Conservation (phyloP, 2,797 vertebrate genomes). For the Poeciliopsis gracilis region DNA sequence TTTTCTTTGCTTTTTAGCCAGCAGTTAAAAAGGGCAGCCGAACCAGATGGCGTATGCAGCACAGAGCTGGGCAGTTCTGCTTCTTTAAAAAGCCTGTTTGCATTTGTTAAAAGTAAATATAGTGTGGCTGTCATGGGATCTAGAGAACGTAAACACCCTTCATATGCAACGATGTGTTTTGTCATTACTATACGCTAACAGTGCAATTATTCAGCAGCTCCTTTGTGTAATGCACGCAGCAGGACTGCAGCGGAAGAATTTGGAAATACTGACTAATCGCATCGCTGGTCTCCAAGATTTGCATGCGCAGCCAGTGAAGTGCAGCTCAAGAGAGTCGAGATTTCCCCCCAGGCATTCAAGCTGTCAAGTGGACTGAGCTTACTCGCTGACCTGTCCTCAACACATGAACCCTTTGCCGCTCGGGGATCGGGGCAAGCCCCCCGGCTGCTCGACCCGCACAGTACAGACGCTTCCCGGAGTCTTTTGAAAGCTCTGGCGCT, state of each 20-base stretch:
- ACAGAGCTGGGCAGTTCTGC: slow-evolving; percentile 40
- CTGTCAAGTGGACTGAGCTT: slow-evolving; percentile 63
- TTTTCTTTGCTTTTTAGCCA: slow-evolving; percentile 50
- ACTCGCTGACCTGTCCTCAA: slow-evolving; percentile 56
- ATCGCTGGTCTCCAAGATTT: slow-evolving; percentile 30
- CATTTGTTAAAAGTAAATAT: slow-evolving; percentile 44
- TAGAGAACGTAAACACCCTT: slow-evolving; percentile 14
- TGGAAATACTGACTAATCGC: slow-evolving; percentile 15
- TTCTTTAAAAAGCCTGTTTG: slow-evolving; percentile 37
- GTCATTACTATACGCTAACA: slow-evolving; percentile 8
- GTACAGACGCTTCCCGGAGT: slow-evolving; percentile 5
- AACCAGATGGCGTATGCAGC: slow-evolving; percentile 65
- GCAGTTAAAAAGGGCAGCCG: slow-evolving; percentile 35
- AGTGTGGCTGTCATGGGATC: slow-evolving; percentile 14
- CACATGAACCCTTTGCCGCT: slow-evolving; percentile 34
- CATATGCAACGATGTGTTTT: slow-evolving; percentile 12
- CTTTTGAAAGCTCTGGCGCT: slow-evolving; percentile 12
- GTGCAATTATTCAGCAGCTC: neutral
- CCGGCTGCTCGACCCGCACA: slow-evolving; percentile 29
- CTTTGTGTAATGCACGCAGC: slow-evolving; percentile 15
- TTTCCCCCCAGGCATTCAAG: slow-evolving; percentile 65
- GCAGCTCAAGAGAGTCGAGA: slow-evolving; percentile 22
- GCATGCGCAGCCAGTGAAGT: slow-evolving; percentile 15
- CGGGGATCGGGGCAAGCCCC: slow-evolving; percentile 28
- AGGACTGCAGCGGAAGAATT: slow-evolving; percentile 10